A percentile compares a stretch with the other conserved stretches of the same genome.
Conservation (phyloP, 1,140 invertebrate genomes). For the Drosophila biarmipes region DNA sequence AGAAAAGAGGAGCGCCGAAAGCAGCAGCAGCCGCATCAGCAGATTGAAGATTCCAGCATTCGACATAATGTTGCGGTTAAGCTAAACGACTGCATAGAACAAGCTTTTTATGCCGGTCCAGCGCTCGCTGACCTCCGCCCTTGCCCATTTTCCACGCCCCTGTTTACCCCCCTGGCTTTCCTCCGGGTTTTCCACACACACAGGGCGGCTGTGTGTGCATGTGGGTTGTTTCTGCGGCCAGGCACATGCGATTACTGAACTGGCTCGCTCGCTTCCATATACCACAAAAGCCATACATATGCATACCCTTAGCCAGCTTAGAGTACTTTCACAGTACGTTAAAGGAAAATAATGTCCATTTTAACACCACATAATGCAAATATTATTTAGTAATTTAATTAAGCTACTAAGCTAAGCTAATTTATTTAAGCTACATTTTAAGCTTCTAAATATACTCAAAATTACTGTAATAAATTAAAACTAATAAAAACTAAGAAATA, state of each 20-base stretch:
- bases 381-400: no score
- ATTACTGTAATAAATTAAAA: no score
- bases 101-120: conserved; percentile 76
- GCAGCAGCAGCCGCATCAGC: conserved; percentile 42
- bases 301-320: conserved; percentile 6
- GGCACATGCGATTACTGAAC: conserved; percentile 72
- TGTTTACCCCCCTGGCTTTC: neutral
- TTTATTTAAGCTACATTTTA: no score
- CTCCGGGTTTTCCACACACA: conserved; percentile 15
- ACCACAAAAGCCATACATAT: conserved; percentile 46
- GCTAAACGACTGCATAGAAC: conserved; percentile 81
- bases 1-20: conserved; percentile 29
- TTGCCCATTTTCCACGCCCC: neutral
- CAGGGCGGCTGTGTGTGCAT: conserved; percentile 37
- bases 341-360: no score
- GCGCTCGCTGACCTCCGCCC: conserved; percentile 40
- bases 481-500: no score
- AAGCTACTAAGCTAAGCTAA: no score
- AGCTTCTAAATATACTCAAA: no score
- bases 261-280: conserved; percentile 44
- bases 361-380: no score
- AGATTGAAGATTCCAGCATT: conserved; percentile 81
- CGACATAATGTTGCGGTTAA: conserved; percentile 81
- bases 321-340: neutral
- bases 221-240: conserved; percentile 64